These are phyloP conservation scores for Galerucella pusilla DNA, from an alignment of 2,888 invertebrate species.

Conservation along the genomic window DNA sequence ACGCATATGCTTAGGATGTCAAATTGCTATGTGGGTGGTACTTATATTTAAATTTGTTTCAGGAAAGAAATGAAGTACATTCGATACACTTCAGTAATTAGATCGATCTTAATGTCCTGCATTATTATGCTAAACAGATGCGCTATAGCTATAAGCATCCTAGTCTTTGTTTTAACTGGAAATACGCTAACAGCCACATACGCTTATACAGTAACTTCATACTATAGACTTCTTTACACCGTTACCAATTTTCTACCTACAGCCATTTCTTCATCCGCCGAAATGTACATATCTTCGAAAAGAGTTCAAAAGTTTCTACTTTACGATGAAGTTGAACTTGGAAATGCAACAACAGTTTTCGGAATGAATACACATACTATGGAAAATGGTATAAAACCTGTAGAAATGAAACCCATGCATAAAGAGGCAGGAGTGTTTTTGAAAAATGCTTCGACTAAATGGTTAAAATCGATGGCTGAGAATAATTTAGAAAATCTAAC, in stretches of 20 bases:
- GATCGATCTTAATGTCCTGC: conserved; percentile 72
- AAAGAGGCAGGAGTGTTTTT: conserved; percentile 3
- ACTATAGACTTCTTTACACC: conserved; percentile 75
- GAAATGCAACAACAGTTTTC: neutral
- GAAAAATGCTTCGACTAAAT: conserved; percentile 45
- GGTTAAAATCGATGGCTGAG: conserved; percentile 39
- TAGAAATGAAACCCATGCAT: conserved; percentile 3
- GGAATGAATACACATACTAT: neutral
- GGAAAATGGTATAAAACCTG: conserved; percentile 66
- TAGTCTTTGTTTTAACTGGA: conserved; percentile 78
- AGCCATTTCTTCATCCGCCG: conserved; percentile 76
- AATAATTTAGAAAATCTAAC: conserved; percentile 40
- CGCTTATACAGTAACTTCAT: conserved; percentile 80
- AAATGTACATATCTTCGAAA: conserved; percentile 60
- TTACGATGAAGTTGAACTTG: conserved; percentile 49
- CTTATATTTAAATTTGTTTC: conserved; percentile 15
- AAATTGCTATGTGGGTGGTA: too few relatives aligned
- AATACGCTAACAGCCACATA: conserved; percentile 68
- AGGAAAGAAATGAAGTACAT: conserved; percentile 78
- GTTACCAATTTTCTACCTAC: conserved; percentile 74
- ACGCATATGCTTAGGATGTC: too few relatives aligned
- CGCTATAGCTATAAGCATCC: conserved; percentile 83
- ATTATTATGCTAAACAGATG: conserved; percentile 84
- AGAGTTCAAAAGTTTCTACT: conserved; percentile 70
- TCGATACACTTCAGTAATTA: conserved; percentile 72